These are phyloP conservation scores for Phragmatobia fuliginosa DNA, from an alignment of 2,888 invertebrate species.

Conservation along the genomic window DNA sequence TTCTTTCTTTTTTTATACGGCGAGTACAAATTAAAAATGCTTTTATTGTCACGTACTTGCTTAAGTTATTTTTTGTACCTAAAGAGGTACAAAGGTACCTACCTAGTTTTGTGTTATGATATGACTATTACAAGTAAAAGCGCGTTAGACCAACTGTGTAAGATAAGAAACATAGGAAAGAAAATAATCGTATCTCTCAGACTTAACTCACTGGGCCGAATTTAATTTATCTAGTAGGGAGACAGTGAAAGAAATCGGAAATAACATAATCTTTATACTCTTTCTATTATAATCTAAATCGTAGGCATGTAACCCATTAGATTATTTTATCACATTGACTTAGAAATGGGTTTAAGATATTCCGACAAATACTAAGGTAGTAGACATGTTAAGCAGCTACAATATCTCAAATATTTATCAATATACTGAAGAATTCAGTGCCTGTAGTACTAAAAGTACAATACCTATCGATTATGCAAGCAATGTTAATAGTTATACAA, in stretches of 20 bases:
- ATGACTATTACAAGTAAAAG: neutral
- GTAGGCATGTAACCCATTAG: neutral
- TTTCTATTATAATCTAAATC: slow-evolving; percentile 4
- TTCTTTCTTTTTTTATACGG: no score
- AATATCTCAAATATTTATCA: no score
- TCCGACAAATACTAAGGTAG: neutral
- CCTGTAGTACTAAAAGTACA: no score
- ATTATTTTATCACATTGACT: no score
- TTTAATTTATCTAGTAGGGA: slow-evolving; percentile 34
- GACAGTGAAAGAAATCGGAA: slow-evolving; percentile 22
- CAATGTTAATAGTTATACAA: no score
- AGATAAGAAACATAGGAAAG: slow-evolving; percentile 18
- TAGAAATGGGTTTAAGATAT: neutral
- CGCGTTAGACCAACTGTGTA: neutral
- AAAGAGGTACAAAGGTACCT: no score
- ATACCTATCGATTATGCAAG: no score
- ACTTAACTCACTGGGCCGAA: slow-evolving; percentile 25
- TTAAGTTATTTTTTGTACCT: no score
- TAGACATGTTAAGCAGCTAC: no score
- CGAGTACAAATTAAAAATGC: no score
- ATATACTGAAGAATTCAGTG: no score
- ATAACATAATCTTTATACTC: slow-evolving; percentile 15
- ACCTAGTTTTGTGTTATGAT: neutral
- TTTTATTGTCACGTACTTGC: no score
- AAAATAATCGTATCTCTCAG: slow-evolving; percentile 19